Conservation (phyloP, 2,888 invertebrate species). For the Xestoiulus laeticollis region DNA sequence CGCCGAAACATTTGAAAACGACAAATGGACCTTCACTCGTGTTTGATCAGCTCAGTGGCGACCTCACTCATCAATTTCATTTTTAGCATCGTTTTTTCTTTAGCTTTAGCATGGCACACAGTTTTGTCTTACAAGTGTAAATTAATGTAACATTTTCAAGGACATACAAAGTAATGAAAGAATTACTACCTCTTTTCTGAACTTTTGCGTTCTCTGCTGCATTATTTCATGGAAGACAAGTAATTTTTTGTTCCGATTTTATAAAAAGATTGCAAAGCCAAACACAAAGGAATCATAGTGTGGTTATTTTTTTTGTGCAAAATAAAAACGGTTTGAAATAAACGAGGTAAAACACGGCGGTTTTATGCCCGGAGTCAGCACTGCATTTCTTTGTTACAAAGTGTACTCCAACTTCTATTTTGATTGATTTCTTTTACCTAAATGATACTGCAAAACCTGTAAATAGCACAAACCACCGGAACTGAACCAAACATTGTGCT, state of each 20-base stretch:
- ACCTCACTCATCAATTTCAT: conserved; percentile 30
- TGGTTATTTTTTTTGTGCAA: background rate
- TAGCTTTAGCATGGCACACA: background rate
- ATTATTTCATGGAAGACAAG: background rate
- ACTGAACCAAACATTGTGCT: too few relatives aligned
- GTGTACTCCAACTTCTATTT: too few relatives aligned
- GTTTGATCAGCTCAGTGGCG: background rate
- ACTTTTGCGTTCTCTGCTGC: background rate
- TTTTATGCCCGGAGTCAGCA: too few relatives aligned
- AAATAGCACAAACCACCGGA: too few relatives aligned
- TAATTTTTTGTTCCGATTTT: background rate
- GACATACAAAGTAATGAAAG: conserved; percentile 36
- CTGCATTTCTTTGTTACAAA: too few relatives aligned
- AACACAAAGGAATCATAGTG: background rate
- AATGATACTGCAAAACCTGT: too few relatives aligned
- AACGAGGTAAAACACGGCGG: too few relatives aligned
- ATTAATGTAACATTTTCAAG: conserved; percentile 40
- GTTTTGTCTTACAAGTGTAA: conserved; percentile 39
- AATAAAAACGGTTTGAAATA: too few relatives aligned
- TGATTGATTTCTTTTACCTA: too few relatives aligned
- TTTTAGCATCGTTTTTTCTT: conserved; percentile 34
- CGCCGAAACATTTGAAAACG: background rate
- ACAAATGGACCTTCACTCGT: background rate
- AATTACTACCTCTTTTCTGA: conserved; percentile 27
- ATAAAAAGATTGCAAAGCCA: background rate